Percentiles rank a stretch among this genome's conserved stretches.
phyloP scores from a whole-genome alignment of 92 coral and sea anemone species.

The Muricea muricata region DNA sequence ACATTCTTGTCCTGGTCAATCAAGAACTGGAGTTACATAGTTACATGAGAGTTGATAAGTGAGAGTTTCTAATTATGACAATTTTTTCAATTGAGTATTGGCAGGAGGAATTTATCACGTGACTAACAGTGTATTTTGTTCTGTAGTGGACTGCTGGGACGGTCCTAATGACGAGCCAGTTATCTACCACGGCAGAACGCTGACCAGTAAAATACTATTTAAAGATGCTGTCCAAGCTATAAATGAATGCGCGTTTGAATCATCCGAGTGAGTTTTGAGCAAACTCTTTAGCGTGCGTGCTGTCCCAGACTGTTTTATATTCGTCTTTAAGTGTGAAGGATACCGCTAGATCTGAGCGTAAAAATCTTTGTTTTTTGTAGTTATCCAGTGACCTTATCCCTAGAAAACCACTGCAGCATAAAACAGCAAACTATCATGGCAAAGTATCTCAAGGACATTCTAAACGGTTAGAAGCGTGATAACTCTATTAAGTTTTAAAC shows the following conservation, averaged over 20 bases:
- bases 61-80: too few relatives aligned
- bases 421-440: slow-evolving; percentile 97
- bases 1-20: too few relatives aligned
- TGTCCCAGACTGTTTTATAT: too few relatives aligned
- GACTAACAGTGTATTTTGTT: neutral
- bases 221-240: slow-evolving; percentile 85
- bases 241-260: slow-evolving; percentile 80
- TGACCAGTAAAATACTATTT: slow-evolving; percentile 87
- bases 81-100: too few relatives aligned
- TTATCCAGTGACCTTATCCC: slow-evolving; percentile 84
- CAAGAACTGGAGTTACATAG: too few relatives aligned
- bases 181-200: slow-evolving; percentile 93
- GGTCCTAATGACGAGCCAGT: slow-evolving; percentile 92
- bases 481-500: neutral
- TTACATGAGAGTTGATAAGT: too few relatives aligned
- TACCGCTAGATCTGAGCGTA: too few relatives aligned
- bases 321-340: too few relatives aligned
- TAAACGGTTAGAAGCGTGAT: slow-evolving; percentile 69
- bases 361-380: neutral
- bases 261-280: slow-evolving; percentile 82
- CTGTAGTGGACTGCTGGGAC: slow-evolving; percentile 90
- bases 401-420: slow-evolving; percentile 95
- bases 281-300: too few relatives aligned
- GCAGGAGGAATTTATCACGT: neutral
- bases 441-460: slow-evolving; percentile 78